A percentile compares a stretch with the other conserved stretches of the same genome.
These are phyloP conservation scores for Drosophila paranaensis DNA, from an alignment of 2,888 invertebrate genomes.

Conservation along the genomic window DNA sequence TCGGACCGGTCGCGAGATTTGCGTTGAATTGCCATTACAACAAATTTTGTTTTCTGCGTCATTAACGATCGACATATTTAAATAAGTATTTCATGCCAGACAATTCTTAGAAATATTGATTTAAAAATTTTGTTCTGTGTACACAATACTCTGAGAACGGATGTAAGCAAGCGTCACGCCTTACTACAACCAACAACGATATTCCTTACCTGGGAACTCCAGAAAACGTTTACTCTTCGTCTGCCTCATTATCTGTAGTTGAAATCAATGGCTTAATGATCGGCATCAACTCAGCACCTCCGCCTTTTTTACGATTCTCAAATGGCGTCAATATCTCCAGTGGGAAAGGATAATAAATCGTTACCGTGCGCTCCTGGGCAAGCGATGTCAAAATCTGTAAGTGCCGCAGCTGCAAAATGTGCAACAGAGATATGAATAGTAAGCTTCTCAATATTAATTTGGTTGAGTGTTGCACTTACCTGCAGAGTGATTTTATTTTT, in stretches of 20 bases:
- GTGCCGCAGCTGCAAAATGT: constrained; percentile 63
- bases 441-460: not conserved
- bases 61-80: not conserved
- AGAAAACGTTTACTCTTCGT: not conserved
- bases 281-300: not conserved
- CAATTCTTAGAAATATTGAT: constrained; percentile 3
- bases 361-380: constrained; percentile 64
- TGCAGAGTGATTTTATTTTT: constrained; percentile 75
- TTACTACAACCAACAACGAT: not conserved
- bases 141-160: not conserved
- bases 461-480: constrained; percentile 33
- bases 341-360: constrained; percentile 77
- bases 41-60: constrained; percentile 6
- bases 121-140: not conserved
- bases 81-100: not conserved
- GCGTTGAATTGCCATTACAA: constrained; percentile 13
- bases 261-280: not conserved
- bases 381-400: constrained; percentile 73
- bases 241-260: not conserved
- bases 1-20: not conserved
- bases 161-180: no score
- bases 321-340: constrained; percentile 62
- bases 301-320: constrained; percentile 9
- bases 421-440: not conserved
- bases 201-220: not conserved